A percentile compares a stretch with the other conserved stretches of the same genome.
Evolutionary conservation across 37 sponge, comb jelly and placozoan genomes (phyloP).

Genomic region (Sycon ciliatum): DNA sequence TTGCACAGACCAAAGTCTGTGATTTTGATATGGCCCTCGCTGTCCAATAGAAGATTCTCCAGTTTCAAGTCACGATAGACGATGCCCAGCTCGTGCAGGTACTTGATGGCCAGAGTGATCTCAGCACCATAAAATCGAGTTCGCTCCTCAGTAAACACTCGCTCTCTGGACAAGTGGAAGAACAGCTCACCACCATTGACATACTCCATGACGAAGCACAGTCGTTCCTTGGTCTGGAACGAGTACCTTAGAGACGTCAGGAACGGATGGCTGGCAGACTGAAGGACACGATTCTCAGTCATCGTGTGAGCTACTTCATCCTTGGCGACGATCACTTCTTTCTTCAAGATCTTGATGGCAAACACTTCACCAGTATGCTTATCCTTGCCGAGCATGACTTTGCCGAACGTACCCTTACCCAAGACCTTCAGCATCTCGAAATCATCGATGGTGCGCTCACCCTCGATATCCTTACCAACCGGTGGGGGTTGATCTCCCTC

Average conservation of each 20-base stretch:
- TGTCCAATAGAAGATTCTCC: slow-evolving; percentile 88
- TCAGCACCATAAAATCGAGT: slow-evolving; percentile 87
- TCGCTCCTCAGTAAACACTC: slow-evolving; percentile 83
- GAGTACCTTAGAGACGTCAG: slow-evolving; percentile 72
- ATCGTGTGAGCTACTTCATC: slow-evolving; percentile 94
- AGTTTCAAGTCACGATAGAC: slow-evolving; percentile 63
- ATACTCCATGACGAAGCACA: slow-evolving; percentile 99
- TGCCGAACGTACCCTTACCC: slow-evolving; percentile 97
- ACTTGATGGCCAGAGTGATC: slow-evolving; percentile 82
- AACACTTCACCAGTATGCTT: slow-evolving; percentile 71
- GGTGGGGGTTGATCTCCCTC: too few relatives aligned
- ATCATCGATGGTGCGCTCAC: slow-evolving; percentile 58
- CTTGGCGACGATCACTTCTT: slow-evolving; percentile 94
- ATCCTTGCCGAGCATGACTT: slow-evolving; percentile 58
- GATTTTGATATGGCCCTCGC: slow-evolving; percentile 87
- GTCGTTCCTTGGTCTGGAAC: slow-evolving; percentile 81
- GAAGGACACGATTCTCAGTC: slow-evolving; percentile 88
- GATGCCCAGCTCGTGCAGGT: slow-evolving; percentile 70
- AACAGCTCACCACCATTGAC: slow-evolving; percentile 97
- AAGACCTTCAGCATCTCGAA: slow-evolving; percentile 94
- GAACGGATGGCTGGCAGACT: slow-evolving; percentile 11
- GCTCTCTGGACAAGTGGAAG: slow-evolving; percentile 85
- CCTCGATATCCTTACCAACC: not conserved
- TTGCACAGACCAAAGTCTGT: slow-evolving; percentile 98
- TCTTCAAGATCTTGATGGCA: slow-evolving; percentile 93